Evolutionary conservation across 1,140 invertebrate genomes (phyloP).

Genomic region (Zaprionus camerounensis): DNA sequence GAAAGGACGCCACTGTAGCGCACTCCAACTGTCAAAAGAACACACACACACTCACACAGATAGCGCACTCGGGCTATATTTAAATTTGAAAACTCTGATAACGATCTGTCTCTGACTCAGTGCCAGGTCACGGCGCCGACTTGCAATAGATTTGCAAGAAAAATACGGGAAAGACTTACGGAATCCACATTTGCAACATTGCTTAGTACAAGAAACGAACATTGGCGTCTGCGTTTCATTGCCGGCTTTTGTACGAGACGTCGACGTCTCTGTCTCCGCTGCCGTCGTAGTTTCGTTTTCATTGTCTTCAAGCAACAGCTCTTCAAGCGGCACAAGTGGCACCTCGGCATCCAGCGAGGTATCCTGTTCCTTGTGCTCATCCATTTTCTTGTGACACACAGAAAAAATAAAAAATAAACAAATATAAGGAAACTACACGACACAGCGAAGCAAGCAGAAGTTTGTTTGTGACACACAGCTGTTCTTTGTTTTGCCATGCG

Average conservation of each 20-base stretch:
- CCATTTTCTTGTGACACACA: conserved; percentile 5
- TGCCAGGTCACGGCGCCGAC: background rate
- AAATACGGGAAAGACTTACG: conserved; percentile 38
- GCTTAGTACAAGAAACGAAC: conserved; percentile 11
- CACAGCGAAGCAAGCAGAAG: background rate
- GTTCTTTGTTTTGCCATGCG: background rate
- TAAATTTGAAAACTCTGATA: no score
- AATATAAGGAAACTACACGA: background rate
- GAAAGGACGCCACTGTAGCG: no score
- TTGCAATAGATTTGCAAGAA: background rate
- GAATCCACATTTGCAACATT: conserved; percentile 46
- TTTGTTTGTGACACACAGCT: conserved; percentile 25
- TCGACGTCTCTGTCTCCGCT: background rate
- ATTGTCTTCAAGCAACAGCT: no score
- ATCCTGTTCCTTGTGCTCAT: background rate
- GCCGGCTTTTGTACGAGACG: background rate
- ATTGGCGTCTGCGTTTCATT: background rate
- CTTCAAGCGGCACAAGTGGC: background rate
- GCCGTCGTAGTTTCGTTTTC: no score
- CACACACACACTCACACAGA: no score
- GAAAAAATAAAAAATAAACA: background rate
- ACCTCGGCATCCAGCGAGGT: background rate
- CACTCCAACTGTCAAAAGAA: no score
- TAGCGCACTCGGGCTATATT: no score
- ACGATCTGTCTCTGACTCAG: no score